phyloP scores from a whole-genome alignment of 1,140 invertebrate genomes.

The Portunus trituberculatus region DNA sequence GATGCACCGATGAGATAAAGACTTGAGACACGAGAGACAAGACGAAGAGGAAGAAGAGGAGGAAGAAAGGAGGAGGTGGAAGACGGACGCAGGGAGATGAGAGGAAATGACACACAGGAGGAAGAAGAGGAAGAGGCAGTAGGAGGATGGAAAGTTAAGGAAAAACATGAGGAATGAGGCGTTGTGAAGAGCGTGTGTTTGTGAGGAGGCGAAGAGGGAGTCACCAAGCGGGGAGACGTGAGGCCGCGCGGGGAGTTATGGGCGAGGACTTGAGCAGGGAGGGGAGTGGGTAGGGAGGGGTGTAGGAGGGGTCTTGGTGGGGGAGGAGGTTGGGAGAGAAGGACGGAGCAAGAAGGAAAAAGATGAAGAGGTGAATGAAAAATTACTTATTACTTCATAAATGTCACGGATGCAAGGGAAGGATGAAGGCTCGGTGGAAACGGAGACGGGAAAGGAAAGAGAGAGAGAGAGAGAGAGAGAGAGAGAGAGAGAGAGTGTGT shows the following conservation, averaged over 20 bases:
- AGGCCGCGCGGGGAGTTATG: background rate
- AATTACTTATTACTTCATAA: conserved; percentile 24
- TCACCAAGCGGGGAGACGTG: background rate
- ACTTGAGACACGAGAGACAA: background rate
- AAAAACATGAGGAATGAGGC: background rate
- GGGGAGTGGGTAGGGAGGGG: too few relatives aligned
- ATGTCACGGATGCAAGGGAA: background rate
- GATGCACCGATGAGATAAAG: too few relatives aligned
- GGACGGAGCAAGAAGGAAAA: background rate
- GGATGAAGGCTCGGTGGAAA: background rate
- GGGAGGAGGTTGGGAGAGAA: too few relatives aligned
- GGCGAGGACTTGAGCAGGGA: background rate
- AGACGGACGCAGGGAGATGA: too few relatives aligned
- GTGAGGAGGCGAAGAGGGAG: conserved; percentile 29
- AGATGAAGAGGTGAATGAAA: conserved; percentile 27
- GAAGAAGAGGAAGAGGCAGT: background rate
- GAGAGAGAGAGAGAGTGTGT: conserved; percentile 35
- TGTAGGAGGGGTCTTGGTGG: too few relatives aligned
- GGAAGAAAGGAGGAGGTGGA: too few relatives aligned
- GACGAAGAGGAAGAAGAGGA: background rate
- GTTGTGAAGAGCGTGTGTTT: background rate
- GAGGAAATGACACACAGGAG: too few relatives aligned
- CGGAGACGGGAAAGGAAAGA: background rate
- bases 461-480: conserved; percentile 1
- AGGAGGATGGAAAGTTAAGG: background rate